phyloP scores from a whole-genome alignment of 2,113 vertebrate species.

The Aphyosemion australe region DNA sequence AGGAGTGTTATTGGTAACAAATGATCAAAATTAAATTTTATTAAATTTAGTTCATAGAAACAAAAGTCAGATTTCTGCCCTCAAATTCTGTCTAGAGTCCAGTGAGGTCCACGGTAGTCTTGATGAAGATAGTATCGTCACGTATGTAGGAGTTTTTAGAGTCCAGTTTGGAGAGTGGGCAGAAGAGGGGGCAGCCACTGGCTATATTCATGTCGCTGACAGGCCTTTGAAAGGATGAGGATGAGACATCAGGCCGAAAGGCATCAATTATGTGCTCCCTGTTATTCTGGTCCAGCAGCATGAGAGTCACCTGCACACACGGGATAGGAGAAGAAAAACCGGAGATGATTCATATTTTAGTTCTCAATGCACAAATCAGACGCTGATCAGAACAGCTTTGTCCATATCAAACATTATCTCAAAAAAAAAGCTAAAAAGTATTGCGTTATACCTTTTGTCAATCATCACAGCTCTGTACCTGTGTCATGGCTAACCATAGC shows the following conservation, averaged over 20 bases:
- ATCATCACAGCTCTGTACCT: no score
- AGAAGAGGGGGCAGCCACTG: constrained; percentile 97
- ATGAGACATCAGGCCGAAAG: constrained; percentile 91
- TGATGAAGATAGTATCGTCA: constrained; percentile 96
- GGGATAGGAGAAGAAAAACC: constrained; percentile 12
- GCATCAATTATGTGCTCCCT: constrained; percentile 96
- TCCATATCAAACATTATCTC: neutral
- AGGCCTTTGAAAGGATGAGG: constrained; percentile 95
- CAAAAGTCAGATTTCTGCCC: constrained; percentile 10
- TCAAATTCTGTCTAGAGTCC: constrained; percentile 82
- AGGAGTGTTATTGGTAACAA: constrained; percentile 17
- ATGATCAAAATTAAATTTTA: constrained; percentile 20
- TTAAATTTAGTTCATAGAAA: constrained; percentile 40
- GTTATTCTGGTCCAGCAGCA: constrained; percentile 97
- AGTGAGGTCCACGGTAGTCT: constrained; percentile 95
- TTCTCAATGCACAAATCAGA: neutral
- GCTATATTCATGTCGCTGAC: constrained; percentile 97
- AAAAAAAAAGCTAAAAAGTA: no score
- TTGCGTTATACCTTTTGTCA: no score
- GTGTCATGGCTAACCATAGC: no score
- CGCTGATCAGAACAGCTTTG: neutral
- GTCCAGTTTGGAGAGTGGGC: constrained; percentile 90
- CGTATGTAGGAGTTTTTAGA: constrained; percentile 92
- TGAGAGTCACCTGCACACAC: constrained; percentile 88
- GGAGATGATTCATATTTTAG: neutral